phyloP scores from a whole-genome alignment of 92 coral and sea anemone species.

The Blastomussa wellsi region DNA sequence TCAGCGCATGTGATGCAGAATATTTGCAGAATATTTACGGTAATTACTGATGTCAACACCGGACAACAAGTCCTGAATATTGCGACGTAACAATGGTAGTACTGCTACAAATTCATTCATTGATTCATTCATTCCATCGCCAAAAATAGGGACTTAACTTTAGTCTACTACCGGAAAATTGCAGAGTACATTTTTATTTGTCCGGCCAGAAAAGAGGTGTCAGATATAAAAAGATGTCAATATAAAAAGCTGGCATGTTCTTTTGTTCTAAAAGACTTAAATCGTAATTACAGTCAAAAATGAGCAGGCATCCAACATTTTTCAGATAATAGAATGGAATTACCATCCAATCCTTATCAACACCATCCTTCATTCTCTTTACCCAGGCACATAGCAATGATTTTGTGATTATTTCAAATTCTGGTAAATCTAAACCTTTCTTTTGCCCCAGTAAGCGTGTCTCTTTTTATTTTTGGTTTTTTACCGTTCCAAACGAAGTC shows the following conservation, averaged over 20 bases:
- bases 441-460: background rate
- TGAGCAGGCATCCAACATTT: background rate
- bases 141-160: no score
- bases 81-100: no score
- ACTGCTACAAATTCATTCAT: no score
- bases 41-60: no score
- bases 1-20: no score
- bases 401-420: background rate
- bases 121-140: no score
- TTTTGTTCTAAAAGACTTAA: background rate
- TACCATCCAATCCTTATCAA: background rate
- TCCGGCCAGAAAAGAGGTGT: no score
- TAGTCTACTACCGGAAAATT: no score
- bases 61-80: no score
- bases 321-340: background rate
- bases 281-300: slow-evolving; percentile 2
- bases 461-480: slow-evolving; percentile 1
- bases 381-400: background rate
- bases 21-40: no score
- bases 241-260: background rate
- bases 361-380: slow-evolving; percentile 2
- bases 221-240: no score
- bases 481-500: background rate
- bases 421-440: background rate
- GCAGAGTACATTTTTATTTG: no score